Base-by-base conservation (phyloP, 2,888 invertebrate genomes). In the Dolichopus griseipennis region DNA sequence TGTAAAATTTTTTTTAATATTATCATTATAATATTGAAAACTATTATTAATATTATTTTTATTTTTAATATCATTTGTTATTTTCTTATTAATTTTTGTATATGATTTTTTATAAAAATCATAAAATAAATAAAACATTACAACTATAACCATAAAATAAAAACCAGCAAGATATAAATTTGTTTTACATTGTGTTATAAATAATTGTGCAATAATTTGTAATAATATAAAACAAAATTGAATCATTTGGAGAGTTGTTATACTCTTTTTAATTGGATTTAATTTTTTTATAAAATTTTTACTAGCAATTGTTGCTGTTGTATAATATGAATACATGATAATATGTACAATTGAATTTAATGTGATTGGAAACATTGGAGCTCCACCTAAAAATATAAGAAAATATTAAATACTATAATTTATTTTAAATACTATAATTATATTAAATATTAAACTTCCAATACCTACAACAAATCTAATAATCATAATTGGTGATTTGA, bases 291-390 rank as follows among this genome's bases (percentile, higher is more conserved):
- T 85, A 72, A 86, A 78, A 62, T 76, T 74, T 7, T 86, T 84
- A 71, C 87, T 74, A 22, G 75, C 88, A 69, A 88, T 83, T 68
- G 87, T 86, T 0, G 89, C 82, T 1, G 89, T 76, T 15, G 90
- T 83, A 76, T 91, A 91, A 79, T 91, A 91, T 8, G 83, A 83
- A 76, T 91, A 91, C 91, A 91, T 91, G n/a, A 91, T 76, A 5
- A 90, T 84, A 74, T 91, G 91, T 2, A 91, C 85, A 1, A 83
- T 79, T 66, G 84, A 86, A 77, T 91, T 91, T 65, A 90, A 75
- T 79, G 89, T 83, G 0, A 89, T 83, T 0, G 87, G 83, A 75
- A 89, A 87, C 0, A 88, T 84, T 62, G 86, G 83, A 79, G 88
- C 85, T 21, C 86, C 88, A 75, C 89, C 91, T 91, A 81, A 64